A percentile compares a stretch with the other conserved stretches of the same genome.
Evolutionary conservation across 1,140 invertebrate genomes (phyloP).

Genomic region (Magallana ariakensis): DNA sequence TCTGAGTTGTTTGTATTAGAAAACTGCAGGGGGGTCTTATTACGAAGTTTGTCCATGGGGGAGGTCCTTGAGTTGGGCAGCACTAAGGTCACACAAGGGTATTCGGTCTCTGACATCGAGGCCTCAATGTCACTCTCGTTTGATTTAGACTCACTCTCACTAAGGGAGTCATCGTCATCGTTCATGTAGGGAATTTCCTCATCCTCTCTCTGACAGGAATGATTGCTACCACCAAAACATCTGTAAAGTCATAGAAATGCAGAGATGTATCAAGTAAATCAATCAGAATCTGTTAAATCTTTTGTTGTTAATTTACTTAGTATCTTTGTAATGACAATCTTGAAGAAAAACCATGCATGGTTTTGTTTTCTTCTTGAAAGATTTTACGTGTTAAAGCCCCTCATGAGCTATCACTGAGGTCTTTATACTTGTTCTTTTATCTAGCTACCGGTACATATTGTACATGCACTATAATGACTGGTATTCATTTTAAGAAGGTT

Average conservation of each 20-base stretch:
- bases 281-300: too few species aligned
- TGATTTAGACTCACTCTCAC: neutral
- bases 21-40: neutral
- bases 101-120: neutral
- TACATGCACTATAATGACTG: too few species aligned
- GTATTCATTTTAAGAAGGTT: too few species aligned
- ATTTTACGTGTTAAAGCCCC: too few species aligned
- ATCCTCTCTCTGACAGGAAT: neutral
- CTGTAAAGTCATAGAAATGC: neutral
- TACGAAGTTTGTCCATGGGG: neutral
- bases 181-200: constrained; percentile 11
- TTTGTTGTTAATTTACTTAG: too few species aligned
- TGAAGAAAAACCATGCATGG: too few species aligned
- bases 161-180: neutral
- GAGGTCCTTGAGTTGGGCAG: neutral
- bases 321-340: too few species aligned
- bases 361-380: too few species aligned
- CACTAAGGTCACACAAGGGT: neutral
- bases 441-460: too few species aligned
- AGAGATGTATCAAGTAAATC: too few species aligned
- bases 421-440: too few species aligned
- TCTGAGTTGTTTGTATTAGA: neutral
- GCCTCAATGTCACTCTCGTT: constrained; percentile 8
- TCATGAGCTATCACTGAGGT: too few species aligned
- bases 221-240: neutral